Base-by-base conservation (phyloP, 2,113 vertebrate genomes). In the Eolophus roseicapilla region DNA sequence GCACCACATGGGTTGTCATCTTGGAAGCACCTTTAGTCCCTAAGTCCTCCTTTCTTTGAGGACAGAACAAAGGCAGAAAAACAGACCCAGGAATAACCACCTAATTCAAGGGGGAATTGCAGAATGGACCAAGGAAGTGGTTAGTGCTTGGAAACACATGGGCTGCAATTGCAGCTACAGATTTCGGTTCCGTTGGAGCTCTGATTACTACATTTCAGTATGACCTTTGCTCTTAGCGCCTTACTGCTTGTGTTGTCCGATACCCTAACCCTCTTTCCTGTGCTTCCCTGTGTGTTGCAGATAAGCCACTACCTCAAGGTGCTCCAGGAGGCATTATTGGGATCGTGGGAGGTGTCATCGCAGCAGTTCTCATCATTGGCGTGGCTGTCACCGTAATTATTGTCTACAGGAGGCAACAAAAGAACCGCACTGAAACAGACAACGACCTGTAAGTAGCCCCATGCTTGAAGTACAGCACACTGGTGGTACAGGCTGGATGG, bases 231-330 rank as follows among this genome's bases (percentile, higher is more conserved):
- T 59, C 57, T 13, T 13, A 28, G 10, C 3, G 0, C 55, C 55
- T 35, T 5, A 17, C 14, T 4, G 4, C 7, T 17, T 8, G 14
- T 3, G 18, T 3, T 43, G 41, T 4, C 60, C 8, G 49, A 24
- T 31, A 83, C 33, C 29, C 62, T 64, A 7, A 88, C 63, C 46
- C 43, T 52, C 31, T 83, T 52, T 55, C 43, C 41, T 44, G 21
- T 41, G n/a, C 76, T 73, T 76, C 37, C 65, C 47, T 75, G 80
- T 97, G 88, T 95, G 69, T 93, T 98, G 83, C 98, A 99, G 99
- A 99, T 95, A 99, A 99, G 91, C 98, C 99, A 0, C 91, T 98
- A 92, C 96, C 98, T 23, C 98, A 97, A 95, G 97, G 98, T n/a
- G 97, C 98, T 52, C 98, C 98, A 1, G 98, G 98, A 53, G 98